A percentile compares a stretch with the other conserved stretches of the same genome.
phyloP scores from a whole-genome alignment of 2,888 invertebrate genomes.

The Ferrisia virgata region DNA sequence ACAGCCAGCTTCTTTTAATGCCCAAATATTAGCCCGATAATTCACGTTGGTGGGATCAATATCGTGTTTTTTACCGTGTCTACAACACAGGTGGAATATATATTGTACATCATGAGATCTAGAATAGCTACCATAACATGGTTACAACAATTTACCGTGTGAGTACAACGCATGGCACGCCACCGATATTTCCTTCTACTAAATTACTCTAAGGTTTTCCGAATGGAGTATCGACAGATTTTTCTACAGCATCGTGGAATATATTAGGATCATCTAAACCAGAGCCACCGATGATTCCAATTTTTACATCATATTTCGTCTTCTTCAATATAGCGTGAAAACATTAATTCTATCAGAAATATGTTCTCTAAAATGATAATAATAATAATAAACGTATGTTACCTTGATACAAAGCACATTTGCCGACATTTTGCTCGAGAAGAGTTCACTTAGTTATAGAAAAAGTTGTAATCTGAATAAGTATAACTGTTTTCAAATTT shows the following conservation, averaged over 20 bases:
- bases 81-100: slow-evolving; percentile 49
- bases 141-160: slow-evolving; percentile 63
- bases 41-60: slow-evolving; percentile 86
- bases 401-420: neutral
- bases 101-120: too few relatives aligned
- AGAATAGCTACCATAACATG: too few relatives aligned
- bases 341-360: neutral
- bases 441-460: neutral
- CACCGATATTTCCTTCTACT: slow-evolving; percentile 73
- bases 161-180: slow-evolving; percentile 72
- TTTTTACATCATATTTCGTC: slow-evolving; percentile 56
- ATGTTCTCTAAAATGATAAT: neutral
- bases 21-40: slow-evolving; percentile 95
- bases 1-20: slow-evolving; percentile 78
- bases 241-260: slow-evolving; percentile 67
- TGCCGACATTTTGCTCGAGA: neutral
- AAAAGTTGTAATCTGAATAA: neutral
- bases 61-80: slow-evolving; percentile 64
- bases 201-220: slow-evolving; percentile 80
- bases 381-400: neutral
- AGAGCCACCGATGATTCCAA: slow-evolving; percentile 98
- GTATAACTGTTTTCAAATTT: too few relatives aligned
- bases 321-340: neutral
- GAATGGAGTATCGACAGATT: slow-evolving; percentile 70
- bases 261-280: slow-evolving; percentile 85